A percentile compares a stretch with the other conserved stretches of the same genome.
These are phyloP conservation scores for Psix sp. DNA, from an alignment of 1,140 invertebrate species.

Conservation along the genomic window DNA sequence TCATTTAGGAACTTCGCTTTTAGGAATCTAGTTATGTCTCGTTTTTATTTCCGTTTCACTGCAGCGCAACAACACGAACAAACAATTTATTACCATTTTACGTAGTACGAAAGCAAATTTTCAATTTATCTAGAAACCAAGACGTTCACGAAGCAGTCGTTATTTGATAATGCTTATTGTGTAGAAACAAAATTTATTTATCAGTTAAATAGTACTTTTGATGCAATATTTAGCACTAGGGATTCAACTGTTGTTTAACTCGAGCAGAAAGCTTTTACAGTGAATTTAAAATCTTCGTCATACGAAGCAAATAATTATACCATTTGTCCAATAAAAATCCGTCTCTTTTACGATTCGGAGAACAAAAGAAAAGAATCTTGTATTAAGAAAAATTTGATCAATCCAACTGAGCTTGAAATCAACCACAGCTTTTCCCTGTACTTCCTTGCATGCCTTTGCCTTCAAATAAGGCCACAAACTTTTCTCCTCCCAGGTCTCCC, in stretches of 20 bases:
- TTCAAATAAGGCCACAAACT: slow-evolving; percentile 19
- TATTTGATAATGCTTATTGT: slow-evolving; percentile 24
- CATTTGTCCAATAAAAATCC: too few relatives aligned
- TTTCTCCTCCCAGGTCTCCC: slow-evolving; percentile 30
- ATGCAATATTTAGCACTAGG: slow-evolving; percentile 10
- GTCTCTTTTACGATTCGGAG: too few relatives aligned
- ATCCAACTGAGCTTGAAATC: too few relatives aligned
- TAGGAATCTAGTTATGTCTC: background rate
- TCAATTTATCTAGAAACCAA: slow-evolving; percentile 32
- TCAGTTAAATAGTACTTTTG: too few relatives aligned
- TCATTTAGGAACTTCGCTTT: background rate
- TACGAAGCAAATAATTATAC: too few relatives aligned
- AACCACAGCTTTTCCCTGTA: slow-evolving; percentile 31
- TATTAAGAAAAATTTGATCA: too few relatives aligned
- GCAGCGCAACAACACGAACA: slow-evolving; percentile 6
- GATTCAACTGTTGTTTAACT: slow-evolving; percentile 14
- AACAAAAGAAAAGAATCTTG: too few relatives aligned
- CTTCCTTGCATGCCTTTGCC: slow-evolving; percentile 39
- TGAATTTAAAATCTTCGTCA: too few relatives aligned
- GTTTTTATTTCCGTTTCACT: background rate
- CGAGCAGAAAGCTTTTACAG: too few relatives aligned
- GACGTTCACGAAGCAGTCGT: slow-evolving; percentile 28
- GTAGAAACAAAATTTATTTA: slow-evolving; percentile 12
- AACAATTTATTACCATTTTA: slow-evolving; percentile 37
- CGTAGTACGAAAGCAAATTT: slow-evolving; percentile 2